Conservation (phyloP, 1,140 invertebrate species). For the Anoplophora glabripennis region DNA sequence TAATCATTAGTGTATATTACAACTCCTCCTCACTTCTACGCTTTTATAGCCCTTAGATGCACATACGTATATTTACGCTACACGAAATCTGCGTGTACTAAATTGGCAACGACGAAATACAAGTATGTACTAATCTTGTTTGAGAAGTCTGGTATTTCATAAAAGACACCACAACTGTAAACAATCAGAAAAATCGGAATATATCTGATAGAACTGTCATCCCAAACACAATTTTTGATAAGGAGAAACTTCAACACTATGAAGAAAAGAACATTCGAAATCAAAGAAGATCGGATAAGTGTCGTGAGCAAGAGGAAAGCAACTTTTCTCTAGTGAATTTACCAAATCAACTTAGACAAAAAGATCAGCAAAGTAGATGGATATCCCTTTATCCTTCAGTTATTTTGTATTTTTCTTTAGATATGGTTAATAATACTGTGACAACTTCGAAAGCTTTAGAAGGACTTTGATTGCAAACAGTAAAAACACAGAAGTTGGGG, state of each 20-base stretch:
- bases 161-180: neutral
- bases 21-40: neutral
- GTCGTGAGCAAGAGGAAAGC: neutral
- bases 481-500: neutral
- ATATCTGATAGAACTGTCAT: conserved; percentile 2
- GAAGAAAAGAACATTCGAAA: neutral
- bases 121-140: neutral
- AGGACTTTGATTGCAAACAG: neutral
- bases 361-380: neutral
- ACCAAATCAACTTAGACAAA: neutral
- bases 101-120: neutral
- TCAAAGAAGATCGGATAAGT: neutral
- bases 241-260: neutral
- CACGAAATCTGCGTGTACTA: neutral
- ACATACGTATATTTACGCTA: neutral
- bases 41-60: neutral
- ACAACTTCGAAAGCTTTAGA: neutral
- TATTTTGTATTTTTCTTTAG: neutral
- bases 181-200: neutral
- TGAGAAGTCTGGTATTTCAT: conserved; percentile 1
- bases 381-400: neutral
- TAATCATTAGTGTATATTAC: too few species aligned
- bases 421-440: neutral
- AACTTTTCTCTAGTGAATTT: neutral
- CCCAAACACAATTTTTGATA: neutral